Percentiles rank a stretch among this genome's conserved stretches.
These are phyloP conservation scores for Clytia hemisphaerica DNA, from an alignment of 30 jellyfish, hydroid and myxozoan species.

Conservation along the genomic window DNA sequence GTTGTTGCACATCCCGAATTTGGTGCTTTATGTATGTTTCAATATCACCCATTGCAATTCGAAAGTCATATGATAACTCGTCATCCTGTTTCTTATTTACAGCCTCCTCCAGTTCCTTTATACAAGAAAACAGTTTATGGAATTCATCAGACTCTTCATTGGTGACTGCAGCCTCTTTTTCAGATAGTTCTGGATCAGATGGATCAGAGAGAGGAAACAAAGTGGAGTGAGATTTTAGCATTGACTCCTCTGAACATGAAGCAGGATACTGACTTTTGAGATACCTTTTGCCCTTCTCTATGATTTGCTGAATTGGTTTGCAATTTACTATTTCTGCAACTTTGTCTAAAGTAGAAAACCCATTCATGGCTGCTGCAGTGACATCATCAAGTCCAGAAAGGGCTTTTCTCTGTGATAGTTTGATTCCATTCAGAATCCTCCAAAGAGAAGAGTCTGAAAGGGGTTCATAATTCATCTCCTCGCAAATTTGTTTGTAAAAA, in stretches of 20 bases:
- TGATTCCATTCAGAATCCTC: too few species aligned
- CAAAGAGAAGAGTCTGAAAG: too few species aligned
- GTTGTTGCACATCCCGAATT: neutral
- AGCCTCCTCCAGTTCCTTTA: neutral
- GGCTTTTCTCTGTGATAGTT: too few species aligned
- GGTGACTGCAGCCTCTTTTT: neutral
- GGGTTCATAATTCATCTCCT: neutral
- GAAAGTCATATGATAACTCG: neutral
- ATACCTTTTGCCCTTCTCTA: neutral
- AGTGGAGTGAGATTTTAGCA: neutral
- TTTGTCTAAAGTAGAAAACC: neutral
- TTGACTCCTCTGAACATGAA: too few species aligned
- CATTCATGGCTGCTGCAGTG: neutral
- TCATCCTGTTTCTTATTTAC: neutral
- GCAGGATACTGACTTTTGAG: too few species aligned
- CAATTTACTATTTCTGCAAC: neutral
- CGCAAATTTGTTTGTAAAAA: neutral
- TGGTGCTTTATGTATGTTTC: constrained; percentile 1
- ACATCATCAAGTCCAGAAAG: neutral
- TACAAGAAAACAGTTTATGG: neutral
- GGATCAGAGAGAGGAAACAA: neutral
- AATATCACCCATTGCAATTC: neutral
- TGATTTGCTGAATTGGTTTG: neutral
- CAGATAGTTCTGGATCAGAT: neutral
- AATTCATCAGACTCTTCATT: neutral